A percentile compares a stretch with the other conserved stretches of the same genome.
Evolutionary conservation across 1,140 invertebrate genomes (phyloP).

Genomic region (Pinna nobilis): DNA sequence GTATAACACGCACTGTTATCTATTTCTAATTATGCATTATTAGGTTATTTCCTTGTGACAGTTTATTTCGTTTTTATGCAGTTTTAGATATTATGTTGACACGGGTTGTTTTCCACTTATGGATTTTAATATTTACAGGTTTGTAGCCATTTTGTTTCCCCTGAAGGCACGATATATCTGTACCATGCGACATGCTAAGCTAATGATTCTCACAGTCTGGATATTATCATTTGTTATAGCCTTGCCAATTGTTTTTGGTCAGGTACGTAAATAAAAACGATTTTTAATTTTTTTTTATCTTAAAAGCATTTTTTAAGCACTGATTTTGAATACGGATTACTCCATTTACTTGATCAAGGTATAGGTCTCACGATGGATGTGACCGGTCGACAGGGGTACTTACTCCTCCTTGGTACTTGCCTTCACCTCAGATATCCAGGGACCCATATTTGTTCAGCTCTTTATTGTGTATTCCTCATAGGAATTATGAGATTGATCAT

Average conservation of each 20-base stretch:
- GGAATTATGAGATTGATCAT: too few relatives aligned
- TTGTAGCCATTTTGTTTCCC: conserved; percentile 85
- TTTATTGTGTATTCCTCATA: too few relatives aligned
- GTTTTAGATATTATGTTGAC: not conserved
- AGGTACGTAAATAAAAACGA: conserved; percentile 60
- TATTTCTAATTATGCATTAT: not conserved
- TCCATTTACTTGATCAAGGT: too few relatives aligned
- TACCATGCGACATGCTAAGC: conserved; percentile 82
- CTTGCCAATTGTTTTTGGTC: conserved; percentile 65
- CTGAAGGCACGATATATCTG: conserved; percentile 84
- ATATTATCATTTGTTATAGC: conserved; percentile 74
- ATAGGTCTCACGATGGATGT: too few relatives aligned
- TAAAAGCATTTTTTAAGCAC: not conserved
- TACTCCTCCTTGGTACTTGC: too few relatives aligned
- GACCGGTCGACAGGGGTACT: too few relatives aligned
- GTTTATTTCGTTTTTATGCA: not conserved
- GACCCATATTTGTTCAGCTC: too few relatives aligned
- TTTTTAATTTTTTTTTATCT: not conserved
- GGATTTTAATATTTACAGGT: conserved; percentile 75
- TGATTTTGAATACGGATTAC: too few relatives aligned
- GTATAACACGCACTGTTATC: too few relatives aligned
- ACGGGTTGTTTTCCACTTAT: not conserved
- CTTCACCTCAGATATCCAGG: too few relatives aligned
- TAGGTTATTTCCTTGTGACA: not conserved
- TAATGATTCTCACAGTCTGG: conserved; percentile 81